phyloP scores from a whole-genome alignment of 2,888 invertebrate genomes.

The Catocala sponsa region DNA sequence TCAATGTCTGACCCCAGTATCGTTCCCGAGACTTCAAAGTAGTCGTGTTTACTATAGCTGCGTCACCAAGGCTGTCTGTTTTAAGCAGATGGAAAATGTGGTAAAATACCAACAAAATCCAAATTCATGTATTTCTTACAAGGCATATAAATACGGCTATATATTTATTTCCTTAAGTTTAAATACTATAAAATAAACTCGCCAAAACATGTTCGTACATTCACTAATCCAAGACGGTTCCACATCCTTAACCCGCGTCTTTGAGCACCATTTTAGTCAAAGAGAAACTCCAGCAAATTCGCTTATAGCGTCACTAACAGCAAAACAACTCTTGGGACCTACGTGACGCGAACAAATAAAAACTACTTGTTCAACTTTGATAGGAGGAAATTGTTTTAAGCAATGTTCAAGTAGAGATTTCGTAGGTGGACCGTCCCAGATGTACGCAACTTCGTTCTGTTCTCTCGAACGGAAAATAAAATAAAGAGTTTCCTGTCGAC shows the following conservation, averaged over 20 bases:
- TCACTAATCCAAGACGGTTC: constrained; percentile 3
- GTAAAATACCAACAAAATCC: no score
- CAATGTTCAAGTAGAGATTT: constrained; percentile 71
- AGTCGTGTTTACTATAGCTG: no score
- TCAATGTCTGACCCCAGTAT: no score
- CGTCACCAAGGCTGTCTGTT: no score
- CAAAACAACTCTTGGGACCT: constrained; percentile 74
- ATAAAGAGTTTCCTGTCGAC: constrained; percentile 50
- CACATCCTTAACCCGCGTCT: constrained; percentile 8
- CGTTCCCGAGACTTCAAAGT: no score
- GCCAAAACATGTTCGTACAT: no score
- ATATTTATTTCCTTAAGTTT: no score
- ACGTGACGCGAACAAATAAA: constrained; percentile 79
- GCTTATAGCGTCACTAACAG: constrained; percentile 76
- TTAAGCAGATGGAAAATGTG: no score
- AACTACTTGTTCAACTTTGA: constrained; percentile 76
- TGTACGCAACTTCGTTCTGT: constrained; percentile 55
- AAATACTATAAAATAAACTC: no score
- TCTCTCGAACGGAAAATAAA: constrained; percentile 52
- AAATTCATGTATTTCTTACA: no score
- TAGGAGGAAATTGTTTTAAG: constrained; percentile 80
- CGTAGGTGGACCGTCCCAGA: constrained; percentile 63
- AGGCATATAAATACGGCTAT: no score
- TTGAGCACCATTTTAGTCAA: constrained; percentile 56
- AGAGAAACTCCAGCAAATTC: constrained; percentile 70